Conservation (phyloP, 2,113 vertebrate species). For the Microcebus lehilahytsara region DNA sequence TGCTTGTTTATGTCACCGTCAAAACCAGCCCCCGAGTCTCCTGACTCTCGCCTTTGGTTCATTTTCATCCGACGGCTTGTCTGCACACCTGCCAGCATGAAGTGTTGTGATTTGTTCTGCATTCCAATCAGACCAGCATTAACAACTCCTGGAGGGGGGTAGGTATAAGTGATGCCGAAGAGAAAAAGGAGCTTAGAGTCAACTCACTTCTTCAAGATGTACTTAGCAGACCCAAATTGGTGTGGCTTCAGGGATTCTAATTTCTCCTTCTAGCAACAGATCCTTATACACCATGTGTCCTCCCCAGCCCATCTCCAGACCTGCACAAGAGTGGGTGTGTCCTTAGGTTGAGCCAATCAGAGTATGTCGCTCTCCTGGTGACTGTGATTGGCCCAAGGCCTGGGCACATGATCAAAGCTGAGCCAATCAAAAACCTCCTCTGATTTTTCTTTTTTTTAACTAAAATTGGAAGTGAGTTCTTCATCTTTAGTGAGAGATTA, state of each 20-base stretch:
- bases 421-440: background rate
- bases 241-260: background rate
- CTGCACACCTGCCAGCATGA: background rate
- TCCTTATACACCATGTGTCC: fast-evolving
- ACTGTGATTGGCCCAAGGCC: background rate
- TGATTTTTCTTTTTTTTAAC: background rate
- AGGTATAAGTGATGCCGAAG: background rate
- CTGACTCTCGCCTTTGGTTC: background rate
- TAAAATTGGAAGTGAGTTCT: background rate
- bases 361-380: background rate
- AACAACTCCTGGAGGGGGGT: background rate
- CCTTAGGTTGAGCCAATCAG: background rate
- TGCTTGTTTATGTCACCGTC: background rate
- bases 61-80: background rate
- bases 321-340: background rate
- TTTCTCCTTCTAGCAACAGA: background rate
- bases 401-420: background rate
- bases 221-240: background rate
- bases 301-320: background rate
- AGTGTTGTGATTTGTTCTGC: background rate
- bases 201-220: background rate
- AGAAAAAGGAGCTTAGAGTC: background rate
- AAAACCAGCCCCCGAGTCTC: background rate
- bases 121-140: background rate
- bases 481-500: background rate